Percentiles rank a stretch among this genome's conserved stretches.
These are phyloP conservation scores for Nomada hirtipes DNA, from an alignment of 2,888 invertebrate genomes.

Conservation along the genomic window DNA sequence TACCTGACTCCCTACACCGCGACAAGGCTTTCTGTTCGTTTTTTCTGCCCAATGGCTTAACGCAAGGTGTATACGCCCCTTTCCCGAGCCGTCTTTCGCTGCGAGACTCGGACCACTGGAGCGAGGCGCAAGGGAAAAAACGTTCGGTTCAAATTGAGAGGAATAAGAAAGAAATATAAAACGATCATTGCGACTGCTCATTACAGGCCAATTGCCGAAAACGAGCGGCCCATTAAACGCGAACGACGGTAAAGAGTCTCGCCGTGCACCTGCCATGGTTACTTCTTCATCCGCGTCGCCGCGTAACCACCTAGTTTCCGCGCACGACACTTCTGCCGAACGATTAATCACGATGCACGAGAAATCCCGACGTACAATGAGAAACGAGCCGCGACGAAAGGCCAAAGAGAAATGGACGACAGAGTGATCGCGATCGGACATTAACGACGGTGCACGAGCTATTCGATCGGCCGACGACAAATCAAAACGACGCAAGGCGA, in stretches of 20 bases:
- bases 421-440: slow-evolving; percentile 44
- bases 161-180: background rate
- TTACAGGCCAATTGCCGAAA: slow-evolving; percentile 47
- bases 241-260: slow-evolving; percentile 47
- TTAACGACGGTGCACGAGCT: slow-evolving; percentile 32
- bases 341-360: slow-evolving; percentile 60
- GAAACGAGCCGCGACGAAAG: slow-evolving; percentile 48
- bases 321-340: slow-evolving; percentile 40
- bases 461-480: slow-evolving; percentile 53
- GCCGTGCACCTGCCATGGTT: slow-evolving; percentile 57
- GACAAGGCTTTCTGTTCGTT: slow-evolving; percentile 23
- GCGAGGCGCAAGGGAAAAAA: background rate
- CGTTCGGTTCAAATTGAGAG: background rate
- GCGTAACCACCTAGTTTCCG: slow-evolving; percentile 55
- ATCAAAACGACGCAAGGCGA: slow-evolving; percentile 31
- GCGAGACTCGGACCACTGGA: slow-evolving; percentile 31
- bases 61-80: slow-evolving; percentile 8
- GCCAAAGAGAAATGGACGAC: slow-evolving; percentile 55
- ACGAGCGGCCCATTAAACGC: slow-evolving; percentile 36
- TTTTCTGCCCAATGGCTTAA: background rate
- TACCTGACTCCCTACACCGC: slow-evolving; percentile 13
- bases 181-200: slow-evolving; percentile 5
- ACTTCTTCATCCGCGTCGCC: slow-evolving; percentile 59
- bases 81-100: slow-evolving; percentile 16
- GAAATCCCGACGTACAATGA: slow-evolving; percentile 50